A percentile compares a stretch with the other conserved stretches of the same genome.
Evolutionary conservation across 2,797 vertebrate species (phyloP).

Genomic region (Staurois parvus): DNA sequence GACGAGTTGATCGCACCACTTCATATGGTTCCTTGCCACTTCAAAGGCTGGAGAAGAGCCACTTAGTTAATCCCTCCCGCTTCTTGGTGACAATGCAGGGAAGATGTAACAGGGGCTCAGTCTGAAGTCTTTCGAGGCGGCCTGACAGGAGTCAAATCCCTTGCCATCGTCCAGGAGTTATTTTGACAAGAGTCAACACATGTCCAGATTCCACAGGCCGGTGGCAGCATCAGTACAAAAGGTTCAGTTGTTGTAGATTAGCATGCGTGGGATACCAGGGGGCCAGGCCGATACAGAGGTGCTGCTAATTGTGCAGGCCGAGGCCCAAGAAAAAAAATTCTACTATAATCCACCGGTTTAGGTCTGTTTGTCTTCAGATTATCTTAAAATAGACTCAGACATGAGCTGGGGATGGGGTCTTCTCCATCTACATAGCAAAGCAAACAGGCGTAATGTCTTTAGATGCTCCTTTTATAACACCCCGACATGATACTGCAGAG

Average conservation of each 20-base stretch:
- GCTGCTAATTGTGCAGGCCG: constrained; percentile 47
- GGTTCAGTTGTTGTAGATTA: constrained; percentile 82
- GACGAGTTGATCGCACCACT: background rate
- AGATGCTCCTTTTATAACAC: too few relatives aligned
- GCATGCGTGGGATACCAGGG: constrained; percentile 69
- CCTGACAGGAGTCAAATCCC: constrained; percentile 44
- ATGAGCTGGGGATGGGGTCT: background rate
- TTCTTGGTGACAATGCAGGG: constrained; percentile 30
- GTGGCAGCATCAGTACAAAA: constrained; percentile 64
- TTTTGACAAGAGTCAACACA: constrained; percentile 73
- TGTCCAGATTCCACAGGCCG: constrained; percentile 71
- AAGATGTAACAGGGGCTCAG: constrained; percentile 26
- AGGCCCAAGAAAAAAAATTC: constrained; percentile 12
- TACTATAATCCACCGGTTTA: constrained; percentile 53
- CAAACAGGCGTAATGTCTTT: background rate
- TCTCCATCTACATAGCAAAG: background rate
- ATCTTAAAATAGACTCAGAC: constrained; percentile 56
- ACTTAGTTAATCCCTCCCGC: constrained; percentile 14
- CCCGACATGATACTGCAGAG: too few relatives aligned
- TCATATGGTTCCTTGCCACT: background rate
- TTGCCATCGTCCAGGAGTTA: constrained; percentile 58
- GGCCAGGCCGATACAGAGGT: constrained; percentile 39
- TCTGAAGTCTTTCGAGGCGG: constrained; percentile 25
- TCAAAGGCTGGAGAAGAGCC: constrained; percentile 21
- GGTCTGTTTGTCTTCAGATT: constrained; percentile 54